phyloP scores from a whole-genome alignment of 2,888 invertebrate genomes.

The Netelia fuscicornis region DNA sequence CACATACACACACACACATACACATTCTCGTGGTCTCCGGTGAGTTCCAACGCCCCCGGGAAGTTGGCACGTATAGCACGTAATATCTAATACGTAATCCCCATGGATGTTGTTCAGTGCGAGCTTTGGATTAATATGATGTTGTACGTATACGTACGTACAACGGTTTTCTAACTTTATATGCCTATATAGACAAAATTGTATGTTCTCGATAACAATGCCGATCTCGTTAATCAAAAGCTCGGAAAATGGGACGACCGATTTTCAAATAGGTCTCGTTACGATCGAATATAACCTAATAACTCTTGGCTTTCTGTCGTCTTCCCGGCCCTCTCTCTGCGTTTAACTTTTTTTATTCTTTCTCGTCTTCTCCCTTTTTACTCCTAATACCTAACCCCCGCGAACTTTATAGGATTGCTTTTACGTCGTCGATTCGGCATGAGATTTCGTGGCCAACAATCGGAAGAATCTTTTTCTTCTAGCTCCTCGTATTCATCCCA shows the following conservation, averaged over 20 bases:
- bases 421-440: constrained; percentile 62
- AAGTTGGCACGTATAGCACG: constrained; percentile 19
- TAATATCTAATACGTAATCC: constrained; percentile 28
- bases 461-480: constrained; percentile 52
- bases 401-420: constrained; percentile 60
- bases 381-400: constrained; percentile 37
- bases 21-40: constrained; percentile 33
- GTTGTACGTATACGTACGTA: neutral
- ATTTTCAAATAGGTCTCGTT: constrained; percentile 47
- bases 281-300: constrained; percentile 54
- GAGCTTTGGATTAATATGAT: neutral
- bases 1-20: too few relatives aligned
- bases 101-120: constrained; percentile 14
- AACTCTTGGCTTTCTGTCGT: constrained; percentile 53
- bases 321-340: constrained; percentile 13
- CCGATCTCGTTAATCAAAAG: neutral
- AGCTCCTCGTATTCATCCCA: constrained; percentile 30
- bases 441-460: constrained; percentile 65
- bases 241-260: neutral
- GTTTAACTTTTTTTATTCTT: constrained; percentile 26
- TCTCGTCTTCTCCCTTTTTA: constrained; percentile 46
- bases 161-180: neutral
- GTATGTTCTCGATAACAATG: neutral
- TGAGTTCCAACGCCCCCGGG: constrained; percentile 25
- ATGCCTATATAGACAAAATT: neutral